Conservation (phyloP, 2,888 invertebrate genomes). For the Metallyticus violacea region DNA sequence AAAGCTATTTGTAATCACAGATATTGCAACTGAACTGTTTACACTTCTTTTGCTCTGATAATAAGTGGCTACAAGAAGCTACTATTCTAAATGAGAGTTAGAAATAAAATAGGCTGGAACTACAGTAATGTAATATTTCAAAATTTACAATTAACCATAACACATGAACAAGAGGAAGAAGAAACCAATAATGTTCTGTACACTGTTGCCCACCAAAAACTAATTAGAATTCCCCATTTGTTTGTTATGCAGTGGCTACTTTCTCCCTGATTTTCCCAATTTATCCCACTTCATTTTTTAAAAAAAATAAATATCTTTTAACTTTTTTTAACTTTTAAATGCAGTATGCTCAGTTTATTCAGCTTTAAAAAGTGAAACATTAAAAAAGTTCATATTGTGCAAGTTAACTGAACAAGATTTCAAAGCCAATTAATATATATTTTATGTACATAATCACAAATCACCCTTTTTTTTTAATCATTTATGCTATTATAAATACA, state of each 20-base stretch:
- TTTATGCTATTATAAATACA: conserved; percentile 6
- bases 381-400: background rate
- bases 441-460: background rate
- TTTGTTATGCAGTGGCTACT: background rate
- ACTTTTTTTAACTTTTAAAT: background rate
- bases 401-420: background rate
- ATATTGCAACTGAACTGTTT: background rate
- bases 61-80: background rate
- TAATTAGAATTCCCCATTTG: background rate
- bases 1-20: background rate
- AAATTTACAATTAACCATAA: background rate
- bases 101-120: background rate
- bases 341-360: background rate
- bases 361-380: background rate
- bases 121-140: background rate
- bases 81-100: background rate
- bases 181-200: too few relatives aligned
- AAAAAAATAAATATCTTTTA: background rate
- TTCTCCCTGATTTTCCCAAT: background rate
- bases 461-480: background rate
- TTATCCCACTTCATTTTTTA: background rate
- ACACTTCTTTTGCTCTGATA: background rate
- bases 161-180: background rate
- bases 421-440: background rate
- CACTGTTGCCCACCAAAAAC: background rate